These are phyloP conservation scores for Globodera rostochiensis DNA, from an alignment of 1,140 invertebrate genomes.

Conservation along the genomic window DNA sequence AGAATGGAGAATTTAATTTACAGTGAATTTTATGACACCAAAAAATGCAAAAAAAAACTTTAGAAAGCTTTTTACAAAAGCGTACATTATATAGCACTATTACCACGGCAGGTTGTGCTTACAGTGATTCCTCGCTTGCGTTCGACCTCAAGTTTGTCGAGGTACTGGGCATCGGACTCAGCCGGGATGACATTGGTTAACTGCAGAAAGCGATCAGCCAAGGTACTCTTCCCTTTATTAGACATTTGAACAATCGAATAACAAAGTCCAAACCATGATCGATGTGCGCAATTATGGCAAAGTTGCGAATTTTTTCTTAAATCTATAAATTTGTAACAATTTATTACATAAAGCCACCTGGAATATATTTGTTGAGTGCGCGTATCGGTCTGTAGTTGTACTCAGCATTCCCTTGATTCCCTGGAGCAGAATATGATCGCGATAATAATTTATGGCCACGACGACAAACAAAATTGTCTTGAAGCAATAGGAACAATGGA, in stretches of 20 bases:
- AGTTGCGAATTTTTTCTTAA: slow-evolving; percentile 81
- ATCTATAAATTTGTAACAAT: not conserved
- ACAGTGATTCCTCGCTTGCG: slow-evolving; percentile 87
- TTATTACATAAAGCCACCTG: slow-evolving; percentile 5
- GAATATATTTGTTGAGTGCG: slow-evolving; percentile 14
- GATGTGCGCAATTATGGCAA: slow-evolving; percentile 94
- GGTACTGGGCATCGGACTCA: slow-evolving; percentile 74
- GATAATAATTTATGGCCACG: slow-evolving; percentile 7
- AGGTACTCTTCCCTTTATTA: slow-evolving; percentile 79
- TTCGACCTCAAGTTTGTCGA: slow-evolving; percentile 82
- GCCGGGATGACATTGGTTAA: slow-evolving; percentile 70
- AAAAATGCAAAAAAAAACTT: too few relatives aligned
- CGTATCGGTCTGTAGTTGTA: not conserved
- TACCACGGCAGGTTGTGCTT: not conserved
- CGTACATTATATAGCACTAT: too few relatives aligned
- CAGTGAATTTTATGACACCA: too few relatives aligned
- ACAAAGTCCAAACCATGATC: slow-evolving; percentile 77
- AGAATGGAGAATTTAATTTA: too few relatives aligned
- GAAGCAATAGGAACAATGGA: not conserved
- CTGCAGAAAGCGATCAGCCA: slow-evolving; percentile 89
- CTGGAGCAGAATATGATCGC: slow-evolving; percentile 3
- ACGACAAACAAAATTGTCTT: not conserved
- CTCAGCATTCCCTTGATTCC: not conserved
- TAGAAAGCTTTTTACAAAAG: too few relatives aligned
- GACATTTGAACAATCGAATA: not conserved